Percentiles rank a stretch among this genome's conserved stretches.
Evolutionary conservation across 2,113 vertebrate species (phyloP).

Genomic region (Thryonomys swinderianus): DNA sequence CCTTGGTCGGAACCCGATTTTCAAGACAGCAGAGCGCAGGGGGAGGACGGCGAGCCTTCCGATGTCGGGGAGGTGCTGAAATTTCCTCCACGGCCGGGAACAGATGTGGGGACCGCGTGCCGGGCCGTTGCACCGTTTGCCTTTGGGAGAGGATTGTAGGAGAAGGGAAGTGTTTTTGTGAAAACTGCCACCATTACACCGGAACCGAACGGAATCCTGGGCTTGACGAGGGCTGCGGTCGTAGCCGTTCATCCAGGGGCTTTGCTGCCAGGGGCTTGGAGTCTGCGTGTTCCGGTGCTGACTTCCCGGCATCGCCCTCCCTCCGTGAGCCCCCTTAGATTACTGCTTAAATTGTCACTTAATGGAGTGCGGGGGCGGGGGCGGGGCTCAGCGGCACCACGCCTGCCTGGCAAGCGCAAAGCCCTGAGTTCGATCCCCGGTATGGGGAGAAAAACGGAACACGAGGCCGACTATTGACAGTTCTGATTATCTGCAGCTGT

Average conservation of each 20-base stretch:
- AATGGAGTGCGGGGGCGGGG: no score
- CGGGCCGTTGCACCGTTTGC: constrained; percentile 97
- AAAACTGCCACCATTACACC: no score
- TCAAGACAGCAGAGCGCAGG: constrained; percentile 90
- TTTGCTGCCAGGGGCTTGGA: constrained; percentile 96
- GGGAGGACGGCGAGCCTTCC: constrained; percentile 90
- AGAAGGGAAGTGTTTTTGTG: no score
- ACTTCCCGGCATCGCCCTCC: constrained; percentile 92
- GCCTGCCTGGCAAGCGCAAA: no score
- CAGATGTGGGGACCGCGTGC: constrained; percentile 94
- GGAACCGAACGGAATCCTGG: constrained; percentile 77
- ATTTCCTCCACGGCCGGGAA: constrained; percentile 98
- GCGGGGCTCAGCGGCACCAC: no score
- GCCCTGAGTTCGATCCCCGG: no score
- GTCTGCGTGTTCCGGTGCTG: constrained; percentile 92
- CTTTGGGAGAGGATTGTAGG: no score
- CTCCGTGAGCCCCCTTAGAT: constrained; percentile 93
- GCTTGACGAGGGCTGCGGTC: constrained; percentile 98
- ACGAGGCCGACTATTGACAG: constrained; percentile 90
- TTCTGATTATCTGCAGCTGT: constrained; percentile 96
- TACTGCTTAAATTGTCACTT: no score
- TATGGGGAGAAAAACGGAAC: constrained; percentile 75
- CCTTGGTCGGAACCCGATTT: constrained; percentile 85
- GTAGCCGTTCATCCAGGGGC: constrained; percentile 98
- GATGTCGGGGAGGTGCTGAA: constrained; percentile 90